Conservation (phyloP, 2,797 vertebrate species). For the Rhodeus uyekii region DNA sequence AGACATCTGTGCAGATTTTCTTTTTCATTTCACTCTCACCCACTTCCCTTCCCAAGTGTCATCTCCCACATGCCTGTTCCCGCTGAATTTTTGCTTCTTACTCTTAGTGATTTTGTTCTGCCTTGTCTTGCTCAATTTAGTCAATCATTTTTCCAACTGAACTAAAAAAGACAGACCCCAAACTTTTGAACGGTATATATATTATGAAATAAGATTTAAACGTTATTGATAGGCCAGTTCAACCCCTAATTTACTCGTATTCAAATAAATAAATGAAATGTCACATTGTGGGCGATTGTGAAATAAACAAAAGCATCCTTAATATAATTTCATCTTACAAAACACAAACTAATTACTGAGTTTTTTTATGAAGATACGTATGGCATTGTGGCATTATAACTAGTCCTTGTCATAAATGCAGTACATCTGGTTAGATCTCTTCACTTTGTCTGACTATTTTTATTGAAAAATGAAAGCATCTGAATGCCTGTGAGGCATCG, state of each 20-base stretch:
- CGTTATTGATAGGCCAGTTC: not conserved
- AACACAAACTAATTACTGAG: not conserved
- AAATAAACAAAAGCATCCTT: not conserved
- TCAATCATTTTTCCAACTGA: not conserved
- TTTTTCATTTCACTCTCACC: not conserved
- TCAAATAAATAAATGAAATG: not conserved
- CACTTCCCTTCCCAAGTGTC: slow-evolving; percentile 15
- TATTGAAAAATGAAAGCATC: slow-evolving; percentile 13
- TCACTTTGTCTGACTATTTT: slow-evolving; percentile 5
- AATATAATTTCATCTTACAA: not conserved
- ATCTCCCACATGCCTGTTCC: not conserved
- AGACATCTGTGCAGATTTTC: not conserved
- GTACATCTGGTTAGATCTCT: not conserved
- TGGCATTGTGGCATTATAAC: not conserved
- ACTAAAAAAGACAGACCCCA: not conserved
- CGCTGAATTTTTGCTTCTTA: not conserved
- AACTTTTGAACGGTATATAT: not conserved
- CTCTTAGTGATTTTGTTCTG: not conserved
- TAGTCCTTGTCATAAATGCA: not conserved
- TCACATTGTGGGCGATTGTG: not conserved
- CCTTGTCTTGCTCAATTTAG: not conserved
- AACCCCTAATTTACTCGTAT: not conserved
- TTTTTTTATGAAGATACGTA: not conserved
- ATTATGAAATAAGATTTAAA: not conserved
- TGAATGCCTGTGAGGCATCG: slow-evolving; percentile 14